Evolutionary conservation across 64 coral and sea anemone genomes (phyloP), one percentile per base, ranked within the genome.

Genomic region (Acropora yongei): DNA sequence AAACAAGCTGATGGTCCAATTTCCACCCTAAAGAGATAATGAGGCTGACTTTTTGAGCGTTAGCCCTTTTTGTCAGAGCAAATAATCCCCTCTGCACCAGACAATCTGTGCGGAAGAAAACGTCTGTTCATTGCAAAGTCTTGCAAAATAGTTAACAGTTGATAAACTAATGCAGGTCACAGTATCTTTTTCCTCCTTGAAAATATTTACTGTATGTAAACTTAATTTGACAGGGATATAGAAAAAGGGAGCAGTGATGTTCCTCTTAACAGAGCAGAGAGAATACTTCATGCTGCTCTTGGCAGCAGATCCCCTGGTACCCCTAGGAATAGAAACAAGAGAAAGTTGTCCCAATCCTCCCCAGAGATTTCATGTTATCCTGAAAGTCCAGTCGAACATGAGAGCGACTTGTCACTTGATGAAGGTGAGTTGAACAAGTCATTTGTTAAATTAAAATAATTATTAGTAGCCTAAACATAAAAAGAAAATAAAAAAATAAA

Each of bases 201-300:
- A 49, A 48, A 3, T 19, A 46, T 49, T 11, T 5, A 46, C 19
- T 61, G 13, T 44, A 57, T 58, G 41, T 18, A 4, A 76, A 7
- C 0, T 72, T 74, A 0, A 44, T 74, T 90, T 53, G 19, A 41
- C 30, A 74, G 80, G 16, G 57, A 63, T 53, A 44, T 67, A 45
- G 72, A 90, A 1, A 86, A 73, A 67, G 74, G 74, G 3, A 86
- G 81, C 74, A 16, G 72, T 74, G 90, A 86, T 0, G 44, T 57
- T 43, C 20, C 68, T 6, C 72, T 92, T 8, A 86, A 82, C 14
- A 63, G 90, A 47, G 90, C 66, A 92, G 75, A 47, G 46, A 92
- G 78, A 86, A 83, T 92, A 72, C 57, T 92, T 9, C 90, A 92
- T 58, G 90, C 90, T 49, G 90, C 90, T 92, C 60, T 92, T 8